Conservation (phyloP, 2,888 invertebrate genomes). For the Lottia gigantea region DNA sequence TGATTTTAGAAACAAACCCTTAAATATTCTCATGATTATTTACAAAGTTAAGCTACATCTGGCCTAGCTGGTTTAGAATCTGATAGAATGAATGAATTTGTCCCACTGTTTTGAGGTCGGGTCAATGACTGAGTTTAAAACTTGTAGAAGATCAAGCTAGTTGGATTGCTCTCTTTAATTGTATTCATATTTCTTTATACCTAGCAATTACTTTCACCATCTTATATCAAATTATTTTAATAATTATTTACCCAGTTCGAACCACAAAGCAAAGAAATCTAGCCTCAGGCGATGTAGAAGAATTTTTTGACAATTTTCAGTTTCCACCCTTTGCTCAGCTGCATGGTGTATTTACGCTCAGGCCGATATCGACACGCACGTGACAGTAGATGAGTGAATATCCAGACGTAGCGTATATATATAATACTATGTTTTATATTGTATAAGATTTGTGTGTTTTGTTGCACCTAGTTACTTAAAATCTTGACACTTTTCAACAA, state of each 20-base stretch:
- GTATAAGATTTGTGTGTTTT: constrained; percentile 7
- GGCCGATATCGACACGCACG: constrained; percentile 1
- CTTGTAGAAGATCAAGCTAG: too few species aligned
- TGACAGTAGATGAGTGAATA: not conserved
- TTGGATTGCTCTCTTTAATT: too few species aligned
- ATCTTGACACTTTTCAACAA: constrained; percentile 7
- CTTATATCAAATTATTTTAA: not conserved
- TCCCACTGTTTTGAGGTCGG: too few species aligned
- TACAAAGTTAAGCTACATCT: too few species aligned
- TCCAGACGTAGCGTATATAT: not conserved
- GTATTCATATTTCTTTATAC: too few species aligned
- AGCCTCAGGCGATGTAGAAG: not conserved
- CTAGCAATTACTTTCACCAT: too few species aligned
- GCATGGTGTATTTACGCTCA: not conserved
- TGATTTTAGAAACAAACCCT: too few species aligned
- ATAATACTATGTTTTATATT: not conserved
- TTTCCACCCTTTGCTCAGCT: constrained; percentile 8
- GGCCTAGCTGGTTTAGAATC: too few species aligned
- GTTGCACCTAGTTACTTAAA: not conserved
- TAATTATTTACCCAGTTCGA: not conserved
- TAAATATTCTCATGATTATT: too few species aligned
- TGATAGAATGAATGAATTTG: too few species aligned
- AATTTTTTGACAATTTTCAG: constrained; percentile 7
- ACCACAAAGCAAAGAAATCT: not conserved
- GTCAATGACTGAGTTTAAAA: too few species aligned